phyloP scores from a whole-genome alignment of 2,888 invertebrate species.

The Andricus quercusramuli region DNA sequence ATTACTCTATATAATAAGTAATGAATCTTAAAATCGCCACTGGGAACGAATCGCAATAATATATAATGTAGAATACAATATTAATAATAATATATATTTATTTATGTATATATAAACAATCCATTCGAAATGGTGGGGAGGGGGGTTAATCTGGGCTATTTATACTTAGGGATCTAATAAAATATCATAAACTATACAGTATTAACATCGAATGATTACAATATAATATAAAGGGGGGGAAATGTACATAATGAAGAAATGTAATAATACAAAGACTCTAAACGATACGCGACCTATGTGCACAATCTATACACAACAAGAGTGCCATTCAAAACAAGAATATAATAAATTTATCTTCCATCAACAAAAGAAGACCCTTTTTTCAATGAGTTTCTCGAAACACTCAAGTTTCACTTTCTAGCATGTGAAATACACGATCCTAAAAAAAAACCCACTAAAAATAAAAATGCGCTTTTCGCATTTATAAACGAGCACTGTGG shows the following conservation, averaged over 20 bases:
- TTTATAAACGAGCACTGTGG: conserved; percentile 27
- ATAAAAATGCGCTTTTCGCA: conserved; percentile 32
- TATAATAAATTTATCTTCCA: conserved; percentile 46
- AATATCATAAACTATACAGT: conserved; percentile 75
- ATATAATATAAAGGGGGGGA: conserved; percentile 53
- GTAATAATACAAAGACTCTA: conserved; percentile 65
- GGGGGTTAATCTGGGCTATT: conserved; percentile 66
- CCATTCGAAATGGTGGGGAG: conserved; percentile 62
- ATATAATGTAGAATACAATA: conserved; percentile 67
- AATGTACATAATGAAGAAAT: conserved; percentile 66
- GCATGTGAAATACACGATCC: conserved; percentile 4
- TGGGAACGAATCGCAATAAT: conserved; percentile 65
- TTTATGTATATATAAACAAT: conserved; percentile 69
- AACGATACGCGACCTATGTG: conserved; percentile 66
- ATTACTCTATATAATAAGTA: conserved; percentile 75
- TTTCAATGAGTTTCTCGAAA: background rate
- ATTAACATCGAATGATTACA: conserved; percentile 73
- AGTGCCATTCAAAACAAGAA: conserved; percentile 60
- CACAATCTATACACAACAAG: conserved; percentile 74
- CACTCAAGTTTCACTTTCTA: conserved; percentile 20
- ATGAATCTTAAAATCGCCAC: conserved; percentile 65
- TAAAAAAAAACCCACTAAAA: conserved; percentile 15
- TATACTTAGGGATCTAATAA: conserved; percentile 63
- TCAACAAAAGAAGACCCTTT: conserved; percentile 44
- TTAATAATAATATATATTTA: conserved; percentile 49